A percentile compares a stretch with the other conserved stretches of the same genome.
Evolutionary conservation across 2,113 vertebrate species (phyloP).

Genomic region (Misgurnus anguillicaudatus): DNA sequence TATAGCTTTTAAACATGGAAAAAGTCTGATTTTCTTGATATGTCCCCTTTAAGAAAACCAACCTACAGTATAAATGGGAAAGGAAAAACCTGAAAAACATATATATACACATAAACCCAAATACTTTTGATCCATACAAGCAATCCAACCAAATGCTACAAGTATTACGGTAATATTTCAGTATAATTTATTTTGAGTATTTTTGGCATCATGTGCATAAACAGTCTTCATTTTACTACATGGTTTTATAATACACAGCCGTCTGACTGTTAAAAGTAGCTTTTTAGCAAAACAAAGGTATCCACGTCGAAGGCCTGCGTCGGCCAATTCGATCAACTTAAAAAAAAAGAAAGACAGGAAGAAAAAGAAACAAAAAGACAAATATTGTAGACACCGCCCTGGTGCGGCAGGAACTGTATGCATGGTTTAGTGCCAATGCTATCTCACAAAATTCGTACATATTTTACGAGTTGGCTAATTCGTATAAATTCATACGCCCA

Average conservation of each 20-base stretch:
- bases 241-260: conserved; percentile 34
- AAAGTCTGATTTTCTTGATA: too few species aligned
- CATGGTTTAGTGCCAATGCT: neutral
- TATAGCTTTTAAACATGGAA: too few species aligned
- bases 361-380: neutral
- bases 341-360: neutral
- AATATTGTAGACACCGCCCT: neutral
- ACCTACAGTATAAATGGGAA: too few species aligned
- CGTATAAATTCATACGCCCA: too few species aligned
- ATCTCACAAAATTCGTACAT: too few species aligned
- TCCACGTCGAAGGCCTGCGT: neutral
- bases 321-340: neutral
- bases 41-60: too few species aligned
- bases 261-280: conserved; percentile 29
- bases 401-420: neutral
- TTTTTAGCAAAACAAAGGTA: conserved; percentile 27
- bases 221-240: conserved; percentile 48
- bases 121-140: neutral
- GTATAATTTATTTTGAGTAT: conserved; percentile 31
- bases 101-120: too few species aligned
- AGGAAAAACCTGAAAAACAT: too few species aligned
- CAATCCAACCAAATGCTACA: neutral
- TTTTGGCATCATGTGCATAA: conserved; percentile 51
- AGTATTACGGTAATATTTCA: neutral
- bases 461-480: too few species aligned